Percentiles rank a stretch among this genome's conserved stretches.
These are phyloP conservation scores for Myxocyprinus asiaticus DNA, from an alignment of 2,113 vertebrate genomes.

Conservation along the genomic window DNA sequence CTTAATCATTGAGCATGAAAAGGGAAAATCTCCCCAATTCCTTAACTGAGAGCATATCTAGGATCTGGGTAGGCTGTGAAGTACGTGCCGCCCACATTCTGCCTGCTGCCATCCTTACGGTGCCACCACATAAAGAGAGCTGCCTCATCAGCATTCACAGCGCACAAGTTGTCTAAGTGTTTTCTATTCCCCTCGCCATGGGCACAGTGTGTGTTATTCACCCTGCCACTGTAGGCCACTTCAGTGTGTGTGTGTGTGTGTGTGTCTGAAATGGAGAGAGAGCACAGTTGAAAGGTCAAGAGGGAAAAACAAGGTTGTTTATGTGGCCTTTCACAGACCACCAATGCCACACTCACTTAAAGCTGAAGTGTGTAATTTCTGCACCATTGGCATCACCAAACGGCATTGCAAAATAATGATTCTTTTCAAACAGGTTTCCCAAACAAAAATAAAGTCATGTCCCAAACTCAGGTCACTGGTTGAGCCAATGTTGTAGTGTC, in stretches of 20 bases:
- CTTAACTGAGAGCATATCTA: conserved; percentile 66
- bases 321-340: conserved; percentile 22
- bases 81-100: conserved; percentile 68
- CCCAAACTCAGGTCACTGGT: too few relatives aligned
- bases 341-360: conserved; percentile 13
- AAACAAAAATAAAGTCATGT: too few relatives aligned
- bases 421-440: too few relatives aligned
- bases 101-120: conserved; percentile 61
- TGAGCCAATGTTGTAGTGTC: too few relatives aligned
- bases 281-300: conserved; percentile 39
- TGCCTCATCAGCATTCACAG: conserved; percentile 74
- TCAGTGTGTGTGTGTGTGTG: conserved; percentile 56
- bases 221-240: conserved; percentile 50
- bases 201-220: conserved; percentile 60
- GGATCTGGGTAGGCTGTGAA: conserved; percentile 62
- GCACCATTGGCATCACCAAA: too few relatives aligned
- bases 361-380: not conserved
- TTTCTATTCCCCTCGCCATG: conserved; percentile 53
- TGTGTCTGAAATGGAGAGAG: conserved; percentile 22
- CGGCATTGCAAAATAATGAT: too few relatives aligned
- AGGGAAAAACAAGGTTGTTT: conserved; percentile 21
- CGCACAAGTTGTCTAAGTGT: conserved; percentile 61
- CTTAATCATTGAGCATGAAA: conserved; percentile 21
- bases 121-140: conserved; percentile 58
- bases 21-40: conserved; percentile 65